Evolutionary conservation across 2,113 vertebrate species (phyloP).

Genomic region (Malurus elegans): DNA sequence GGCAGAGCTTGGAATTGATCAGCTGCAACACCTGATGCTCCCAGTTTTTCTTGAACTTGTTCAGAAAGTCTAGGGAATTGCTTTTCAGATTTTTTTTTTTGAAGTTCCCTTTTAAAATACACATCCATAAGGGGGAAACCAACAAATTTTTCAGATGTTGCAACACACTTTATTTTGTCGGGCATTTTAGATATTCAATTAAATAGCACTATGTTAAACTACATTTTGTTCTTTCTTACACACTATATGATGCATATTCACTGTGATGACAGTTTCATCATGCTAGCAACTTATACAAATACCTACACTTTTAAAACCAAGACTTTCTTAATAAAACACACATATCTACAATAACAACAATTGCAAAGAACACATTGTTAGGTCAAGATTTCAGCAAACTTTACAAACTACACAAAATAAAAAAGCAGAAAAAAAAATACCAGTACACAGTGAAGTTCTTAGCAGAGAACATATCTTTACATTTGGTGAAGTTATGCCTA

Average conservation of each 20-base stretch:
- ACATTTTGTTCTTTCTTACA: conserved; percentile 68
- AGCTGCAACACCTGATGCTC: background rate
- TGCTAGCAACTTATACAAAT: conserved; percentile 74
- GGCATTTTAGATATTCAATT: conserved; percentile 72
- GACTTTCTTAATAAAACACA: conserved; percentile 57
- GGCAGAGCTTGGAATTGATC: background rate
- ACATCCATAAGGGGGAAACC: background rate
- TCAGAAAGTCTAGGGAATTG: background rate
- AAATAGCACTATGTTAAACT: conserved; percentile 69
- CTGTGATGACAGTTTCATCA: conserved; percentile 77
- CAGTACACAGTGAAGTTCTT: conserved; percentile 29
- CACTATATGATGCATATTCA: conserved; percentile 73
- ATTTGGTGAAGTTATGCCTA: conserved; percentile 77
- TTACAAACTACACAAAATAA: conserved; percentile 70
- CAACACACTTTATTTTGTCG: conserved; percentile 80
- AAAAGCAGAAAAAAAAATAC: conserved; percentile 18
- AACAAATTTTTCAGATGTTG: conserved; percentile 13
- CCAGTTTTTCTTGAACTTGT: background rate
- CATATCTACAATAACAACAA: conserved; percentile 71
- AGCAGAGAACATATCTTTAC: conserved; percentile 71
- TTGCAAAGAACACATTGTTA: conserved; percentile 55
- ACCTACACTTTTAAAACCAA: conserved; percentile 57
- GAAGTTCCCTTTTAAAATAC: background rate
- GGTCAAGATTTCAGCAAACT: conserved; percentile 50
- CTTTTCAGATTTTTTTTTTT: background rate